Evolutionary conservation across 2,113 vertebrate species (phyloP).

Genomic region (Ondatra zibethicus): DNA sequence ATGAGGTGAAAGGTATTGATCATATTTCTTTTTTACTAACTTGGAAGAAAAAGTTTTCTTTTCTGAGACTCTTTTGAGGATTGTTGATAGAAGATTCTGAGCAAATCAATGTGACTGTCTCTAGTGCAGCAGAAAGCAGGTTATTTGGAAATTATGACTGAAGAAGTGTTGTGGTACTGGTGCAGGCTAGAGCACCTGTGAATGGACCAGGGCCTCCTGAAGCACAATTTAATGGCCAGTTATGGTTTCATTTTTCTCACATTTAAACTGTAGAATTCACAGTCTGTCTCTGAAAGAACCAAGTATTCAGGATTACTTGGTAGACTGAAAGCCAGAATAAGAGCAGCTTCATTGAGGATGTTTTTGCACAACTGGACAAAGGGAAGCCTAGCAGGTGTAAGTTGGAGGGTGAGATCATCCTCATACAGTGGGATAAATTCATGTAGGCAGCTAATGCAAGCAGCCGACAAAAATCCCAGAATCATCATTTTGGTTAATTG

Average conservation of each 20-base stretch:
- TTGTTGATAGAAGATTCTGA: too few relatives aligned
- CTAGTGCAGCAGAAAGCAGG: too few relatives aligned
- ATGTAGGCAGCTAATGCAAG: background rate
- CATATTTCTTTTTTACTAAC: too few relatives aligned
- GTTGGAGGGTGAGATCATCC: background rate
- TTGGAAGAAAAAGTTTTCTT: too few relatives aligned
- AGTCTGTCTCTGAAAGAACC: background rate
- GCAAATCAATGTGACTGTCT: too few relatives aligned
- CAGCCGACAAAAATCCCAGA: background rate
- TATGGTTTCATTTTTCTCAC: background rate
- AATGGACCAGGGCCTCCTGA: background rate
- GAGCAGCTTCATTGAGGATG: rapidly evolving
- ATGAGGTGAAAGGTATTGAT: background rate
- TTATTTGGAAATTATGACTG: too few relatives aligned
- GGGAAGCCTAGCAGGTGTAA: background rate
- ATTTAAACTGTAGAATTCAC: background rate
- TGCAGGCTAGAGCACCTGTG: background rate
- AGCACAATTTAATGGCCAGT: background rate
- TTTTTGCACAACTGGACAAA: background rate
- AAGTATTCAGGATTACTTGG: background rate
- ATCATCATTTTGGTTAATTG: background rate
- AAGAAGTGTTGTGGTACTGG: background rate
- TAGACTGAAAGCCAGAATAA: background rate
- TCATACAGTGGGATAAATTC: background rate
- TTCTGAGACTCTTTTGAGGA: too few relatives aligned